Evolutionary conservation across 2,888 invertebrate genomes (phyloP).

Genomic region (Leptogaster cylindrica): DNA sequence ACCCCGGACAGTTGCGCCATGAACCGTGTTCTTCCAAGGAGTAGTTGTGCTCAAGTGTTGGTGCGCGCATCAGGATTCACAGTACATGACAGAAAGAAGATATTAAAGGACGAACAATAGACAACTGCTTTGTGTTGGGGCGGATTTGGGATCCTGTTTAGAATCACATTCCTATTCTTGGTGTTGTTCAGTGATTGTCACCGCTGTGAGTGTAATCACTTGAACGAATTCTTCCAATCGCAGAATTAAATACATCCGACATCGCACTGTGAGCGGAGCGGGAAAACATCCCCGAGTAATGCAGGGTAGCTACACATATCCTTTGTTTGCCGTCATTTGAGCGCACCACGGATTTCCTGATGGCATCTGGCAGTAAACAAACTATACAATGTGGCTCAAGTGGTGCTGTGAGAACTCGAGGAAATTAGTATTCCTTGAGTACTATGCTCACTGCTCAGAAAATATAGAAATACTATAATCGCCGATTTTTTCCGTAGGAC

Average conservation of each 20-base stretch:
- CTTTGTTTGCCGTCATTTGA: slow-evolving; percentile 17
- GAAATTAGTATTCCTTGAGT: background rate
- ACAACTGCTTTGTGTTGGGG: slow-evolving; percentile 17
- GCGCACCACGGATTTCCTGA: slow-evolving; percentile 10
- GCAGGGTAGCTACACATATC: slow-evolving; percentile 3
- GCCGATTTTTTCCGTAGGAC: too few species aligned
- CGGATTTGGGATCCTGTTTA: slow-evolving; percentile 25
- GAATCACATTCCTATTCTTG: slow-evolving; percentile 28
- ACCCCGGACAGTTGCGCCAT: slow-evolving; percentile 20
- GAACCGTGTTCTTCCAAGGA: slow-evolving; percentile 26
- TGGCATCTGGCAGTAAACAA: slow-evolving; percentile 15
- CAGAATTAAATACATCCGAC: slow-evolving; percentile 30
- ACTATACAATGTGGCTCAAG: slow-evolving; percentile 3
- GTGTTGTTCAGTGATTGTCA: slow-evolving; percentile 23
- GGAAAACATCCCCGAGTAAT: background rate
- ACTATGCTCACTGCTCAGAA: background rate
- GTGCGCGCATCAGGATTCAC: slow-evolving; percentile 10
- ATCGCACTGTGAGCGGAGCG: background rate
- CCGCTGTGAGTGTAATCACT: slow-evolving; percentile 27
- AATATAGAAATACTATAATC: too few species aligned
- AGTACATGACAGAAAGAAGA: slow-evolving; percentile 13
- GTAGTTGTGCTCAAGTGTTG: background rate
- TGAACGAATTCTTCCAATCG: slow-evolving; percentile 28
- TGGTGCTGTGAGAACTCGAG: background rate
- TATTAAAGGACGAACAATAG: slow-evolving; percentile 33